A percentile compares a stretch with the other conserved stretches of the same genome.
Conservation (phyloP, 2,888 invertebrate species). For the Elmis aenea region DNA sequence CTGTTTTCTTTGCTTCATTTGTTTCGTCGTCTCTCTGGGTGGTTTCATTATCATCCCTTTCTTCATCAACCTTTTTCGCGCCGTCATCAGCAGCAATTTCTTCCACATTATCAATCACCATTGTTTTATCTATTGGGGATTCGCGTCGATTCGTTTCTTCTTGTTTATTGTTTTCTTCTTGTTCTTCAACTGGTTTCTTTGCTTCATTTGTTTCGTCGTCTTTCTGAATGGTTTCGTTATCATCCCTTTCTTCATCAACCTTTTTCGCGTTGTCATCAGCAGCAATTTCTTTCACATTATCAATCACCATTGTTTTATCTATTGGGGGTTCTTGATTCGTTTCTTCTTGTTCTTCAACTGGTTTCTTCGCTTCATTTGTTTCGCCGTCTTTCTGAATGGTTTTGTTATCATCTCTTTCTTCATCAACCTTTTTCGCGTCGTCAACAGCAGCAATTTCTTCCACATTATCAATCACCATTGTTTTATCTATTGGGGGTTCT, state of each 20-base stretch:
- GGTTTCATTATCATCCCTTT: slow-evolving; percentile 2
- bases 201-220: too few relatives aligned
- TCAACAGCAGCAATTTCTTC: slow-evolving; percentile 4
- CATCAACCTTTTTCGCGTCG: slow-evolving; percentile 5
- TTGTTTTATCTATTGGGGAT: slow-evolving; percentile 1
- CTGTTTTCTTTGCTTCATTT: background rate
- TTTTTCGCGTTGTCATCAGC: slow-evolving; percentile 4
- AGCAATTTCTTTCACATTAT: slow-evolving; percentile 1
- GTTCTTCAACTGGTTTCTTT: slow-evolving; percentile 9
- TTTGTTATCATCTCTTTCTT: slow-evolving; percentile 3
- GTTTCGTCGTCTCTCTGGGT: slow-evolving; percentile 11
- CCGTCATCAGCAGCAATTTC: too few relatives aligned
- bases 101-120: background rate
- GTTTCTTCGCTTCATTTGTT: slow-evolving; percentile 9
- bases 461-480: background rate
- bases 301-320: slow-evolving; percentile 6
- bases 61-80: slow-evolving; percentile 4
- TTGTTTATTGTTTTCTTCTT: slow-evolving; percentile 2
- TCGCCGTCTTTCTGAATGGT: slow-evolving; percentile 10
- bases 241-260: slow-evolving; percentile 5
- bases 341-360: slow-evolving; percentile 12
- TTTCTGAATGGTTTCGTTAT: slow-evolving; percentile 8
- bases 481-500: slow-evolving; percentile 9
- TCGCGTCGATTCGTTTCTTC: background rate
- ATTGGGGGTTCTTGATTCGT: slow-evolving; percentile 4